These are phyloP conservation scores for Styela clava DNA, from an alignment of 23 tunicate genomes.

Conservation along the genomic window DNA sequence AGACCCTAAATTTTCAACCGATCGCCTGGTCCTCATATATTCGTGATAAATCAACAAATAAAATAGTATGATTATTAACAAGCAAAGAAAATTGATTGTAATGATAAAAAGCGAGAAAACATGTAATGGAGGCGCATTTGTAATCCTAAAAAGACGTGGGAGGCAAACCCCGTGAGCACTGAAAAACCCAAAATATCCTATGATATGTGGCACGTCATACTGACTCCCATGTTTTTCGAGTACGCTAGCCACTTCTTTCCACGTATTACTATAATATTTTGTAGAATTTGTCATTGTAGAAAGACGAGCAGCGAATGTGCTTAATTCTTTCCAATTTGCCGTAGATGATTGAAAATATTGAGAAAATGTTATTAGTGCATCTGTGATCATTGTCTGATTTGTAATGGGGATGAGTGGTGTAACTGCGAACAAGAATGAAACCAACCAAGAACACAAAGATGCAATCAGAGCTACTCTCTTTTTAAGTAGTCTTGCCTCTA, in stretches of 20 bases:
- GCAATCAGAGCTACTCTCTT: not conserved
- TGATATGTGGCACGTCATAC: not conserved
- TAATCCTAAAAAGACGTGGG: conserved; percentile 19
- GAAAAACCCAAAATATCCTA: conserved; percentile 40
- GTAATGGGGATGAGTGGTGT: conserved; percentile 21
- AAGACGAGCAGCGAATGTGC: conserved; percentile 15
- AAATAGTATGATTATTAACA: conserved; percentile 1
- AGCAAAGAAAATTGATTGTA: conserved; percentile 3
- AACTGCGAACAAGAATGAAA: conserved; percentile 24
- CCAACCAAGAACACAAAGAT: conserved; percentile 17
- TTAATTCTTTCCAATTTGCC: conserved; percentile 22
- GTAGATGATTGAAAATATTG: conserved; percentile 29
- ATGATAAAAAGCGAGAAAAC: conserved; percentile 2
- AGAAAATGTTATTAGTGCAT: not conserved
- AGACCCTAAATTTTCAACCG: not conserved
- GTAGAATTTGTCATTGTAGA: not conserved
- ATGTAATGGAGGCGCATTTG: conserved; percentile 3
- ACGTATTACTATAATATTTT: not conserved
- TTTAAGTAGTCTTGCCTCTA: conserved; percentile 2
- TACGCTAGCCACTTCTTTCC: not conserved
- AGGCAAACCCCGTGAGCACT: conserved; percentile 45
- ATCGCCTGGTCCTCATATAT: not conserved
- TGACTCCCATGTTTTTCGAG: not conserved
- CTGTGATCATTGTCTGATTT: conserved; percentile 21
- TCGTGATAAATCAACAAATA: conserved; percentile 6